Conservation (phyloP, 2,888 invertebrate genomes). For the Eilema sororculum region DNA sequence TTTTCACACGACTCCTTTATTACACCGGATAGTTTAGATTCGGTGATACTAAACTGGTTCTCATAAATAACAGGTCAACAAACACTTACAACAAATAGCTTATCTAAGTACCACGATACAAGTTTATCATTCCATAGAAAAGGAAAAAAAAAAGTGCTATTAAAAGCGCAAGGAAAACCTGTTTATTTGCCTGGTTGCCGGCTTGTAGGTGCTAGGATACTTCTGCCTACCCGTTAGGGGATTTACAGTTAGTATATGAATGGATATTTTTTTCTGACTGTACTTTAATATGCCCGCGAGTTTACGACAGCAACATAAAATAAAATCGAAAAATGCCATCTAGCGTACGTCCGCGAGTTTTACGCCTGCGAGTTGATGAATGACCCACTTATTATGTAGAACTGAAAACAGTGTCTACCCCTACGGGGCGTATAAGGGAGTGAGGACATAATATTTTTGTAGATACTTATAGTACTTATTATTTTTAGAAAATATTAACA, state of each 20-base stretch:
- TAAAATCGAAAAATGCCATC: no score
- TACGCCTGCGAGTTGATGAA: no score
- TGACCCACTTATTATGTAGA: no score
- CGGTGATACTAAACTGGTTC: slow-evolving; percentile 32
- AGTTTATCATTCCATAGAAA: slow-evolving; percentile 12
- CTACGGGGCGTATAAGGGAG: no score
- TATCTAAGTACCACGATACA: slow-evolving; percentile 8
- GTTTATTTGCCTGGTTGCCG: background rate
- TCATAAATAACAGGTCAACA: slow-evolving; percentile 29
- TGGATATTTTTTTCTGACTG: no score
- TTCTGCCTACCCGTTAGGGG: background rate
- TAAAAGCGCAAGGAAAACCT: background rate
- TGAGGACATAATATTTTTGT: no score
- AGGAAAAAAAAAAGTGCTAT: slow-evolving; percentile 12
- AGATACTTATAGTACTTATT: no score
- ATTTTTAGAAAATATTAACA: no score
- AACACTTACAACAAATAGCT: slow-evolving; percentile 27
- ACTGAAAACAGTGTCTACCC: no score
- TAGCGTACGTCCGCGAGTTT: no score
- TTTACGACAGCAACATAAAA: no score
- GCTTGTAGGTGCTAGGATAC: background rate
- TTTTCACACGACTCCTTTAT: slow-evolving; percentile 18
- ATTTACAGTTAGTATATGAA: background rate
- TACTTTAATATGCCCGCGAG: no score
- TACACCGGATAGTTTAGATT: slow-evolving; percentile 13